phyloP scores from a whole-genome alignment of 2,113 vertebrate species.

The Glaucomys volans region DNA sequence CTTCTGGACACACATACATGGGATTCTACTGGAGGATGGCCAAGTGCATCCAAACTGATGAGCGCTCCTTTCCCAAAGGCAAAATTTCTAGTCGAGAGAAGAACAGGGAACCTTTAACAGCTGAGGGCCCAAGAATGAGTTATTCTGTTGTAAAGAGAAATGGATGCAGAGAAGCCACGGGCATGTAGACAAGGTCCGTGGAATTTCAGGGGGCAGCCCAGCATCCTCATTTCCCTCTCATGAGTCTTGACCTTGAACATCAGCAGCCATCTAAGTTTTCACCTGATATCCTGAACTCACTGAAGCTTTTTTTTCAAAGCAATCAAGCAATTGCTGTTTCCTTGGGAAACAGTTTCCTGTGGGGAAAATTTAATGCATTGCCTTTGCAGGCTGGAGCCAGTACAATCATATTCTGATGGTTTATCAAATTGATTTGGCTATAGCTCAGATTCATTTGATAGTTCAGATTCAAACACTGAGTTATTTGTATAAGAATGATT shows the following conservation, averaged over 20 bases:
- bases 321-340: conserved; percentile 69
- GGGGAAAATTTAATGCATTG: conserved; percentile 79
- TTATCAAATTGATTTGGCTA: conserved; percentile 88
- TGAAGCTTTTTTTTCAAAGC: conserved; percentile 57
- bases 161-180: neutral
- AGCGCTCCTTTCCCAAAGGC: conserved; percentile 33
- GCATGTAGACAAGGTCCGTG: neutral
- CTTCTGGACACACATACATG: neutral
- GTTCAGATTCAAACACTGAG: conserved; percentile 86
- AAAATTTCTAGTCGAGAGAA: conserved; percentile 20
- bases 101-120: neutral
- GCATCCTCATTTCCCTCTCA: neutral
- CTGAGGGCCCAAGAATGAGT: neutral
- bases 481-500: conserved; percentile 88
- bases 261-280: conserved; percentile 45
- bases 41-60: neutral
- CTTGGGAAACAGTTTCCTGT: conserved; percentile 78
- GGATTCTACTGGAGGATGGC: neutral
- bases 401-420: conserved; percentile 81
- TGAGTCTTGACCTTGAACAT: conserved; percentile 61
- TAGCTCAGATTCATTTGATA: conserved; percentile 87
- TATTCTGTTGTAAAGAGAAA: neutral
- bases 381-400: conserved; percentile 79
- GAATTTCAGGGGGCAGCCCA: neutral
- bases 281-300: conserved; percentile 58